Conservation (phyloP, 2,113 vertebrate species). For the Ptilorrhoa leucosticta region DNA sequence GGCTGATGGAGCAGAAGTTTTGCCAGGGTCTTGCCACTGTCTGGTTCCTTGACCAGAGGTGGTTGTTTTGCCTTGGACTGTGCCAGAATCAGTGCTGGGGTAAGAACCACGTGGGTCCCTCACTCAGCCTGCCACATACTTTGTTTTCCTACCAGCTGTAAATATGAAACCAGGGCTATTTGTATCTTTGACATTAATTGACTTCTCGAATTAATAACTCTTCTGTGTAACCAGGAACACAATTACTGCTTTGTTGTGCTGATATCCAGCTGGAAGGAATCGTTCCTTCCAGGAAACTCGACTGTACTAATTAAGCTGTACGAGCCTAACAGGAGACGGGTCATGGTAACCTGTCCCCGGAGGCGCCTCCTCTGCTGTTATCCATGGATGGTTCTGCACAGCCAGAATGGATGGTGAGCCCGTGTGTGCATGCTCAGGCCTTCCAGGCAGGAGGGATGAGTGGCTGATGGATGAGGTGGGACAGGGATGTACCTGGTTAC, state of each 20-base stretch:
- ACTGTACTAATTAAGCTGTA: slow-evolving; percentile 43
- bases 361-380: not conserved
- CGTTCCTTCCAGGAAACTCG: slow-evolving; percentile 2
- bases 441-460: not conserved
- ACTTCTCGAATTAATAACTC: slow-evolving; percentile 56
- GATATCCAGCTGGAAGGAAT: slow-evolving; percentile 44
- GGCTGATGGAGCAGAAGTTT: not conserved
- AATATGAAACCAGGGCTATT: slow-evolving; percentile 40
- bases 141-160: not conserved
- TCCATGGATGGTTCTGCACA: not conserved
- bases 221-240: slow-evolving; percentile 25
- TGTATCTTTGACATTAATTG: slow-evolving; percentile 53
- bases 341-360: slow-evolving; percentile 17
- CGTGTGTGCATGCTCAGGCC: not conserved
- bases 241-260: slow-evolving; percentile 37
- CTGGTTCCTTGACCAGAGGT: not conserved
- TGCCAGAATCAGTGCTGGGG: not conserved
- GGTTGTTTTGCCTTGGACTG: not conserved
- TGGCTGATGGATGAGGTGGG: not conserved
- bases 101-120: not conserved
- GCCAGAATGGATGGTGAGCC: not conserved
- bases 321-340: not conserved
- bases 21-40: not conserved
- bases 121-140: not conserved
- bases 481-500: not conserved